These are phyloP conservation scores for Hirundo rustica DNA, from an alignment of 2,797 vertebrate species.

Conservation along the genomic window DNA sequence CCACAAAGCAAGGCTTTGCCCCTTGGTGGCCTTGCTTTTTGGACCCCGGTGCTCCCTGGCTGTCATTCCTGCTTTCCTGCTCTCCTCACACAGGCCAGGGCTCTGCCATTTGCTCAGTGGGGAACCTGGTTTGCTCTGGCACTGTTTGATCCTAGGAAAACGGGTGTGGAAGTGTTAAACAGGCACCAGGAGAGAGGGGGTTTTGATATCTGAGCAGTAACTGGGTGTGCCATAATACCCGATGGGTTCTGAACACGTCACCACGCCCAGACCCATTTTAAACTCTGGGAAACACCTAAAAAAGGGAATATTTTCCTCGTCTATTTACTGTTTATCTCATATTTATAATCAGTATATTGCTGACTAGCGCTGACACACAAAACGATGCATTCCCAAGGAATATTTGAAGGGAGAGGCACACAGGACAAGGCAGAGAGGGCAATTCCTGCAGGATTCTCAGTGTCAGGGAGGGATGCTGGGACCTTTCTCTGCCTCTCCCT, in stretches of 20 bases:
- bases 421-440: not conserved
- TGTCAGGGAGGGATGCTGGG: not conserved
- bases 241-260: not conserved
- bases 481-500: not conserved
- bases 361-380: too few species aligned
- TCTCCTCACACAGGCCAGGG: constrained; percentile 24
- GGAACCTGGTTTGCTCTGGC: not conserved
- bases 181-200: not conserved
- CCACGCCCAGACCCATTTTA: not conserved
- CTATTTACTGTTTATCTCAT: not conserved
- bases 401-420: not conserved
- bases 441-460: not conserved
- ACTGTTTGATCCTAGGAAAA: not conserved
- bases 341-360: not conserved
- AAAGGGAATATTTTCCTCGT: not conserved
- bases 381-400: fast-evolving
- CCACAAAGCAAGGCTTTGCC: constrained; percentile 52
- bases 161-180: not conserved
- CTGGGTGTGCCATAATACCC: not conserved
- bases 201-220: not conserved
- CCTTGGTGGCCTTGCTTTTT: constrained; percentile 62
- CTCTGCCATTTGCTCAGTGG: not conserved
- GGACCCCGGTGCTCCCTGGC: constrained; percentile 62
- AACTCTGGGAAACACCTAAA: not conserved
- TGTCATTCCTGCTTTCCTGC: constrained; percentile 63